Evolutionary conservation across 2,113 vertebrate genomes (phyloP).

Genomic region (Tenebrosternarchus preto): DNA sequence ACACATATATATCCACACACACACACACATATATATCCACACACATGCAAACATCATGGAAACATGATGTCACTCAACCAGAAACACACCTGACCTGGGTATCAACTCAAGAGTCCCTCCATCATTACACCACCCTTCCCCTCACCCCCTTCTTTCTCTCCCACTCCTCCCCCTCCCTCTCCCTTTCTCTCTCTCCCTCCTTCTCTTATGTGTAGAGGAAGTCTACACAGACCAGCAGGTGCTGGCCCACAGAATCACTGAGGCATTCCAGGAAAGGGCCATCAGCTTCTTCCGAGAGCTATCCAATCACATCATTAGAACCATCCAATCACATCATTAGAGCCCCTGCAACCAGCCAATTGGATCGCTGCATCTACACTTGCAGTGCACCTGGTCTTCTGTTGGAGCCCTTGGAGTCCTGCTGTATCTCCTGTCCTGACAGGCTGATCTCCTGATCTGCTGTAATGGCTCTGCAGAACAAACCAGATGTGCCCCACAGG

Average conservation of each 20-base stretch:
- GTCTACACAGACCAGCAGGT: slow-evolving; percentile 41
- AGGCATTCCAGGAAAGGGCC: slow-evolving; percentile 39
- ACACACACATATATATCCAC: slow-evolving; percentile 14
- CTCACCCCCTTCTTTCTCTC: slow-evolving; percentile 5
- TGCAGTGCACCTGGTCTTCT: slow-evolving; percentile 29
- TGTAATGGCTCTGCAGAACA: no score
- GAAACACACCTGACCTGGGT: slow-evolving; percentile 13
- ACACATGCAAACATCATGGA: not conserved
- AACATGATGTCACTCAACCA: slow-evolving; percentile 11
- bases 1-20: slow-evolving; percentile 19
- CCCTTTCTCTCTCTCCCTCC: not conserved
- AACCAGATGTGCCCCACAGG: no score
- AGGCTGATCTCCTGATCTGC: slow-evolving; percentile 5
- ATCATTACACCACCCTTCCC: slow-evolving; percentile 8
- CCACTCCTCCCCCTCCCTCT: not conserved
- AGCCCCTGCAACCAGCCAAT: slow-evolving; percentile 32
- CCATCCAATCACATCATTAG: slow-evolving; percentile 45
- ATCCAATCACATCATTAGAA: slow-evolving; percentile 45
- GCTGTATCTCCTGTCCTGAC: slow-evolving; percentile 6
- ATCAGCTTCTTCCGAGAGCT: slow-evolving; percentile 43
- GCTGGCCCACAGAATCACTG: slow-evolving; percentile 35
- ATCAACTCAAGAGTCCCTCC: slow-evolving; percentile 12
- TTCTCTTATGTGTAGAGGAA: slow-evolving; percentile 35
- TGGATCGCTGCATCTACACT: slow-evolving; percentile 29
- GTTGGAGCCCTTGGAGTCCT: slow-evolving; percentile 14